A percentile compares a stretch with the other conserved stretches of the same genome.
phyloP scores from a whole-genome alignment of 2,888 invertebrate genomes.

The Cryptosula pallasiana region DNA sequence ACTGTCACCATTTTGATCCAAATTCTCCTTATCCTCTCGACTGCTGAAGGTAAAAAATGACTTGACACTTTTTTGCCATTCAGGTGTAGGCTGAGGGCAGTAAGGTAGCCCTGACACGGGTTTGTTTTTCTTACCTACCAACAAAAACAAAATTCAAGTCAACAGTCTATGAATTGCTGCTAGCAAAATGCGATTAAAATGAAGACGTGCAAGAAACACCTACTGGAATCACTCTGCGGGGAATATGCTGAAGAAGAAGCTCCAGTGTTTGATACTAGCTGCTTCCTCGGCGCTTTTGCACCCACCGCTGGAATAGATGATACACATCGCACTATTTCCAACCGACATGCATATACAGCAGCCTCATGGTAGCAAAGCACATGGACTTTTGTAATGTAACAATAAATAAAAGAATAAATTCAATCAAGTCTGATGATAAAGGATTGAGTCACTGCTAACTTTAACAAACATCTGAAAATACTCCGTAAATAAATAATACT shows the following conservation, averaged over 20 bases:
- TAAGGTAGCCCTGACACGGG: background rate
- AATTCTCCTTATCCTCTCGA: slow-evolving; percentile 20
- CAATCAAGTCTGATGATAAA: too few species aligned
- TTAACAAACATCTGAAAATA: too few species aligned
- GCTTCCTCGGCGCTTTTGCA: slow-evolving; percentile 14
- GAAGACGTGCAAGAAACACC: too few species aligned
- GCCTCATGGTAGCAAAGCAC: too few species aligned
- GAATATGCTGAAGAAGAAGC: background rate
- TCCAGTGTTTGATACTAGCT: slow-evolving; percentile 18
- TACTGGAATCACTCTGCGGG: background rate
- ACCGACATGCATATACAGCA: too few species aligned
- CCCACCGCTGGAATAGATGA: slow-evolving; percentile 4
- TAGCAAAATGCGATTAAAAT: too few species aligned
- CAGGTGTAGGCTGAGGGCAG: slow-evolving; percentile 27
- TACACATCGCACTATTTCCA: too few species aligned
- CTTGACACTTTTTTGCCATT: slow-evolving; percentile 27
- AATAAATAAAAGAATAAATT: too few species aligned
- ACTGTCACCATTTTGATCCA: background rate
- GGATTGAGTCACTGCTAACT: too few species aligned
- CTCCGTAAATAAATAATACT: too few species aligned
- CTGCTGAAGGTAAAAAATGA: slow-evolving; percentile 23
- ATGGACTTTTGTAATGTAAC: too few species aligned
- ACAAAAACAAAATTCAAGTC: background rate
- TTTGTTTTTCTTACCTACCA: background rate
- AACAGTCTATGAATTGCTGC: too few species aligned